phyloP scores from a whole-genome alignment of 2,888 invertebrate genomes.

The Drosophila mulleri region DNA sequence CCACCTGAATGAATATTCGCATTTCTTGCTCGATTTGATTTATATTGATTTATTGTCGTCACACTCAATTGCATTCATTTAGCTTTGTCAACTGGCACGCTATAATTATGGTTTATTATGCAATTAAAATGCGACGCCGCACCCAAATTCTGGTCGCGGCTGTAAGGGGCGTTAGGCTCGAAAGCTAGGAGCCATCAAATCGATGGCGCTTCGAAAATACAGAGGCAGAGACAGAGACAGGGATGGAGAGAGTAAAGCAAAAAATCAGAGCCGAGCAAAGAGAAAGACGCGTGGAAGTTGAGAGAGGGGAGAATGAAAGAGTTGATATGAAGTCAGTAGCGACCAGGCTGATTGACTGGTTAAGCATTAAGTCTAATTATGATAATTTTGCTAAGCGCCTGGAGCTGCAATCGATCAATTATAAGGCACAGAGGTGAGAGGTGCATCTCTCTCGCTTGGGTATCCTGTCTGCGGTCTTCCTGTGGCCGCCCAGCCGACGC shows the following conservation, averaged over 20 bases:
- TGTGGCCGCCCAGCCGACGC: slow-evolving; percentile 1
- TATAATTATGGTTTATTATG: slow-evolving; percentile 64
- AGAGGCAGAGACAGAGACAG: not conserved
- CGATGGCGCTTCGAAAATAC: slow-evolving; percentile 38
- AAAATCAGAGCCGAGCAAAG: slow-evolving; percentile 11
- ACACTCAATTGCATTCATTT: slow-evolving; percentile 28
- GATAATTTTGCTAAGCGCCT: slow-evolving; percentile 77
- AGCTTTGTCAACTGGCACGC: slow-evolving; percentile 17
- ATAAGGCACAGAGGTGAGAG: slow-evolving; percentile 52
- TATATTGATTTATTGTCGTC: slow-evolving; percentile 28
- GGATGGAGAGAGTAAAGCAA: not conserved
- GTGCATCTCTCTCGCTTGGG: slow-evolving; percentile 15
- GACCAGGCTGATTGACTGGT: slow-evolving; percentile 34
- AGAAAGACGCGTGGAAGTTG: not conserved
- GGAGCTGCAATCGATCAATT: slow-evolving; percentile 82
- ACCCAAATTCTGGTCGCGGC: slow-evolving; percentile 18
- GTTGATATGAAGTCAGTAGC: slow-evolving; percentile 30
- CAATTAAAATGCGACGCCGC: slow-evolving; percentile 54
- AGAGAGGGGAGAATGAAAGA: slow-evolving; percentile 9
- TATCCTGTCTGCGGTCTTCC: slow-evolving; percentile 29
- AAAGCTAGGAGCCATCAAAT: slow-evolving; percentile 16
- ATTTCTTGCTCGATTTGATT: slow-evolving; percentile 26
- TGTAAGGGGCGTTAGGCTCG: not conserved
- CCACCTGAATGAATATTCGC: slow-evolving; percentile 4
- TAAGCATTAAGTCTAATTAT: slow-evolving; percentile 79